Evolutionary conservation across 2,113 vertebrate genomes (phyloP).

Genomic region (Lophius piscatorius): DNA sequence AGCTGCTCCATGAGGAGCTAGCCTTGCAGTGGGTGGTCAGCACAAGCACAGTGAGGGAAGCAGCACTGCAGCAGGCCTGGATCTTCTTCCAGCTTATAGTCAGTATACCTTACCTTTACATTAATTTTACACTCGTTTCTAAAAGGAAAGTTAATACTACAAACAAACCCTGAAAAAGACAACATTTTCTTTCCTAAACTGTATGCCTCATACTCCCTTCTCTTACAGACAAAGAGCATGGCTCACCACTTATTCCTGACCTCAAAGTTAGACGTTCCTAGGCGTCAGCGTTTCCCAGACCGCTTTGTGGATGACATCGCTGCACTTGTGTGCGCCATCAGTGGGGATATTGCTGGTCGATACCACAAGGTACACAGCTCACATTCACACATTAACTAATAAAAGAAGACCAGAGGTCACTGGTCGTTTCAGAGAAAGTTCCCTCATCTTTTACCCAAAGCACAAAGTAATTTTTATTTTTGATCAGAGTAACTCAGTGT

Average conservation of each 20-base stretch:
- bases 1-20: constrained; percentile 91
- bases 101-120: constrained; percentile 38
- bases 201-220: background rate
- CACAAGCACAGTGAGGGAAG: constrained; percentile 84
- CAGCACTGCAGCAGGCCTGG: constrained; percentile 88
- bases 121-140: background rate
- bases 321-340: constrained; percentile 85
- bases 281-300: constrained; percentile 87
- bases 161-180: no score
- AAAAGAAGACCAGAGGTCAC: no score
- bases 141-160: background rate
- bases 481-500: constrained; percentile 1
- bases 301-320: constrained; percentile 89
- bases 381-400: background rate
- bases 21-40: constrained; percentile 93
- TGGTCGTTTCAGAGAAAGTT: no score
- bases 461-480: no score
- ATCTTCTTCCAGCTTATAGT: constrained; percentile 94
- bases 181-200: background rate
- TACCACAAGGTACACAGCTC: constrained; percentile 82
- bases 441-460: no score
- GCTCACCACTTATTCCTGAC: constrained; percentile 85
- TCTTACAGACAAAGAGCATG: constrained; percentile 87
- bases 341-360: constrained; percentile 83
- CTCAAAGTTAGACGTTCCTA: constrained; percentile 78